Evolutionary conservation across 2,888 invertebrate genomes (phyloP), one percentile per base, ranked within the genome.

Genomic region (Dendrolimus houi): DNA sequence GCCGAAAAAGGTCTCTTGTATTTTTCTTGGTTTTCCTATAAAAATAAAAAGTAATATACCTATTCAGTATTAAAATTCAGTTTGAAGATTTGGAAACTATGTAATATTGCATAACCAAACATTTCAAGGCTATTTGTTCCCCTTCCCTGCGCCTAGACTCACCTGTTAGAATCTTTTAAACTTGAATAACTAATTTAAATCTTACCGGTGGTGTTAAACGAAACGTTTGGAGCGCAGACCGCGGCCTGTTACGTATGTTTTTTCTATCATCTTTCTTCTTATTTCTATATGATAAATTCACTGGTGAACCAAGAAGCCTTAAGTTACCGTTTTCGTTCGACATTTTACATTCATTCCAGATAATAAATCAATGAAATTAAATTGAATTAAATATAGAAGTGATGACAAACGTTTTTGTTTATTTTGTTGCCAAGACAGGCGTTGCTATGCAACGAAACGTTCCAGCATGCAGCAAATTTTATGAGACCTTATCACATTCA

Each of bases 1-100:
- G 90, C 90, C 59, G 90, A 90, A 66, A 87, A 89, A n/a, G 90
- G 90, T 52, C 90, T 76, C 61, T 82, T 85, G 65, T 72, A 83
- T 64, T 81, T 79, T 58, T 90, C 90, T 62, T 75, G 83, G 52
- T 68, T 69, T 52, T 87, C 88, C 88, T 90, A 59, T 40, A 75
- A 74, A 41, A 54, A 29, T 55, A 29, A 41, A 55, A 8, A 40
- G 14, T 54, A 55, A 12, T 13, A 14, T n/a, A n/a, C n/a, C n/a
- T n/a, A n/a, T 52, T 14, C 2, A 47, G 9, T 10, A 9, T 47
- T 9, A 6, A 47, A 47, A 47, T 47, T 10, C 47, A 2, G 47
- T 47, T 29, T 3, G 47, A 10, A 47, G 47, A 9, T 47, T 47
- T 47, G 9, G 29, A 47, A 47, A 12, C 9, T 13, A 8, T 13